Evolutionary conservation across 2,888 invertebrate genomes (phyloP).

Genomic region (Oligia strigilis): DNA sequence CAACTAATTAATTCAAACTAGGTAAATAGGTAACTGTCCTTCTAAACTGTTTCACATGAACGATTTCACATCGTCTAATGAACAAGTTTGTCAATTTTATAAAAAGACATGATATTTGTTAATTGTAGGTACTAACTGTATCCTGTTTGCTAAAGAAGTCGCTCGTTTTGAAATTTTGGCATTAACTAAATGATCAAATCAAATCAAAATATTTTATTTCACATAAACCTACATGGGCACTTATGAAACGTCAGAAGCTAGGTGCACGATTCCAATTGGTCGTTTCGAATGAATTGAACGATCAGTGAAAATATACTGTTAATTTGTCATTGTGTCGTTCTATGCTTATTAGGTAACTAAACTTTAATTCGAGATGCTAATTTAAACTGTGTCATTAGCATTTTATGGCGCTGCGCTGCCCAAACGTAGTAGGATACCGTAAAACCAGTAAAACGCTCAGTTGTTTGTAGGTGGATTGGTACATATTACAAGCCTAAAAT

Average conservation of each 20-base stretch:
- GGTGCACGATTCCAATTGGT: too few species aligned
- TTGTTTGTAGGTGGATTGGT: too few species aligned
- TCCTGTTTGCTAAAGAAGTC: constrained; percentile 58
- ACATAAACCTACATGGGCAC: too few species aligned
- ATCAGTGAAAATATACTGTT: constrained; percentile 30
- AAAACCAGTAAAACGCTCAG: neutral
- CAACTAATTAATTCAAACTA: constrained; percentile 31
- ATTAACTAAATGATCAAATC: constrained; percentile 12
- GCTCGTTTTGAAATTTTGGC: constrained; percentile 53
- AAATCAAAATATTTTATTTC: too few species aligned
- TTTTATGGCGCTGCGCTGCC: too few species aligned
- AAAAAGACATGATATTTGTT: constrained; percentile 39
- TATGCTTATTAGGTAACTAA: constrained; percentile 27
- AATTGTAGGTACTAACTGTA: constrained; percentile 44
- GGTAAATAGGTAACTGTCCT: constrained; percentile 32
- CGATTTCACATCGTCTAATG: constrained; percentile 56
- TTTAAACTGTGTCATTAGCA: too few species aligned
- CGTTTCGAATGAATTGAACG: constrained; percentile 6
- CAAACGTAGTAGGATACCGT: too few species aligned
- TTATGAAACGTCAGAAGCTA: too few species aligned
- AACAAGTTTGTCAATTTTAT: constrained; percentile 59
- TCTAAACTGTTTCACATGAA: constrained; percentile 30
- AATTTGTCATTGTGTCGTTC: constrained; percentile 32
- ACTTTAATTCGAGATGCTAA: neutral
- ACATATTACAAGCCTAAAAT: too few species aligned